Evolutionary conservation across 2,797 vertebrate genomes (phyloP).

Genomic region (Danio kyathit): DNA sequence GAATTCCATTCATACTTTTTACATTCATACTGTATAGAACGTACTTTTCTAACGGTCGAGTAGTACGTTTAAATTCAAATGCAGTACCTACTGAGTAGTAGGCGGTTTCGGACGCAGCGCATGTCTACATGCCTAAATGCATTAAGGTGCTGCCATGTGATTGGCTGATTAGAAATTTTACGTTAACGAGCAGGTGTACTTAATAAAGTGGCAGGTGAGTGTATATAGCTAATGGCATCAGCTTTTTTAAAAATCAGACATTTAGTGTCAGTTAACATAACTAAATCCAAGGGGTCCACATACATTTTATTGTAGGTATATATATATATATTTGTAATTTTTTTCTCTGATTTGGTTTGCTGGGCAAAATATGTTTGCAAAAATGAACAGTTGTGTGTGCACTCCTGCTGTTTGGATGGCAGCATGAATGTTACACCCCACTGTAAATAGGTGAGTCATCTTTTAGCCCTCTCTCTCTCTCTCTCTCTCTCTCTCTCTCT

Average conservation of each 20-base stretch:
- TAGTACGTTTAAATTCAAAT: no score
- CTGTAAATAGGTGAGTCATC: constrained; percentile 60
- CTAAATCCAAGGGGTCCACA: not conserved
- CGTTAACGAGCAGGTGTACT: no score
- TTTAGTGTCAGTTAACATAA: not conserved
- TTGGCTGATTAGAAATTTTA: no score
- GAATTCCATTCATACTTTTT: no score
- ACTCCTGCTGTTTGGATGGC: constrained; percentile 4
- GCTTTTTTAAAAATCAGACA: not conserved
- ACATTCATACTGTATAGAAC: no score
- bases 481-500: constrained; percentile 6
- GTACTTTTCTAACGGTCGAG: no score
- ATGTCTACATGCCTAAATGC: no score
- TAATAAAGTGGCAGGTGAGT: no score
- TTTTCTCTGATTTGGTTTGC: not conserved
- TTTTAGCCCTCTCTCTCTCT: constrained; percentile 43
- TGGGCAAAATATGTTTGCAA: not conserved
- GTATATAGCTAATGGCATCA: not conserved
- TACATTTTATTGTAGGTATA: not conserved
- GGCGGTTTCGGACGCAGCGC: no score
- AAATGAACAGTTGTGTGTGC: not conserved
- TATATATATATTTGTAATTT: no score
- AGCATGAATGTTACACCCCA: constrained; percentile 46
- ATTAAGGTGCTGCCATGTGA: no score
- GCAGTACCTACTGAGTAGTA: no score